Evolutionary conservation across 2,113 vertebrate species (phyloP).

Genomic region (Rhinogobius similis): DNA sequence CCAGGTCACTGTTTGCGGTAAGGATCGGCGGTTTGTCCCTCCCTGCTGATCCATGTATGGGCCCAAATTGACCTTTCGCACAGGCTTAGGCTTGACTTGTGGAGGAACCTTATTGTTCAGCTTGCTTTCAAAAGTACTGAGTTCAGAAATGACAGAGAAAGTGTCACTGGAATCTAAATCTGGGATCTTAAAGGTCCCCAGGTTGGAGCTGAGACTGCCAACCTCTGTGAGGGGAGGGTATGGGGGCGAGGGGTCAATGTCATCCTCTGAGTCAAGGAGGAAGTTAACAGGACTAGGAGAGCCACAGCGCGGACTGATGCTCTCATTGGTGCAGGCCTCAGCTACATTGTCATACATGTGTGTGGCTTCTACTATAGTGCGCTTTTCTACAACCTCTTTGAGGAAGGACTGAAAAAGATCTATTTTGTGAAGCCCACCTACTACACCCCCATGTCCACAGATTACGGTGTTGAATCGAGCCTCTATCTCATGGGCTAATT

Average conservation of each 20-base stretch:
- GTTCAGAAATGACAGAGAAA: constrained; percentile 82
- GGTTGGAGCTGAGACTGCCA: constrained; percentile 70
- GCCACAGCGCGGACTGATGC: constrained; percentile 85
- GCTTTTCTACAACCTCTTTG: constrained; percentile 90
- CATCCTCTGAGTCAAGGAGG: constrained; percentile 90
- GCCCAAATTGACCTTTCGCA: constrained; percentile 82
- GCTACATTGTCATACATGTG: constrained; percentile 95
- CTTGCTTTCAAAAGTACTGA: constrained; percentile 87
- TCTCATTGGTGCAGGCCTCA: constrained; percentile 88
- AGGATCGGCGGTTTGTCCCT: constrained; percentile 80
- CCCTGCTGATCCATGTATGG: constrained; percentile 82
- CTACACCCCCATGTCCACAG: constrained; percentile 79
- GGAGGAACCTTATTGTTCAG: constrained; percentile 92
- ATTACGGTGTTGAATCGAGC: constrained; percentile 84
- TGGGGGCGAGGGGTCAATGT: constrained; percentile 81
- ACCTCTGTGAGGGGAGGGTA: constrained; percentile 83
- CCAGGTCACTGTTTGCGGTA: constrained; percentile 84
- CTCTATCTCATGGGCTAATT: constrained; percentile 92
- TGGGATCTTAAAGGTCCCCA: constrained; percentile 84
- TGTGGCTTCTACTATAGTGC: constrained; percentile 88
- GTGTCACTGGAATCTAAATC: constrained; percentile 87
- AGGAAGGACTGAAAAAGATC: constrained; percentile 90
- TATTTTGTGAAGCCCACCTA: constrained; percentile 85
- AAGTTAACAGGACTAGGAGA: constrained; percentile 89
- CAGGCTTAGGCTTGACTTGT: constrained; percentile 89